Base-by-base conservation (phyloP, 2,888 invertebrate species). In the Mimachlamys varia region DNA sequence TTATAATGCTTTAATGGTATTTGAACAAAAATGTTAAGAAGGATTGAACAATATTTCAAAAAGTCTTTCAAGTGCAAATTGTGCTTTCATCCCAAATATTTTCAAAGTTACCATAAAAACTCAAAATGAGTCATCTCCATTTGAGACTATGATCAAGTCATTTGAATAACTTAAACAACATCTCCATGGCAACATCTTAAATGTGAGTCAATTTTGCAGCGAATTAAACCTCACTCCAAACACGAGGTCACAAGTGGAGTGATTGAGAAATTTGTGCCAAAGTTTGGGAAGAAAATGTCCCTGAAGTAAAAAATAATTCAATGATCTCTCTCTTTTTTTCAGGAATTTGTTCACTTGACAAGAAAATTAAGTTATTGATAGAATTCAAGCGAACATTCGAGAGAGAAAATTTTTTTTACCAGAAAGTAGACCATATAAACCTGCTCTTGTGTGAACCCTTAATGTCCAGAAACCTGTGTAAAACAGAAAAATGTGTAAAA, bases 131-230 rank as follows among this genome's bases (percentile, higher is more conserved):
- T 76, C 76, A 76, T 76, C 76, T 76, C 27, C 76, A 33, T 76
- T 76, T 33, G 76, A 76, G 76, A 27, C 76, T 33, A 76, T 76
- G 76, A 76, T 76, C 27, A 27, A 76, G 27, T 33, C 76, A 27
- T 27, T 76, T 76, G 76, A 76, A 76, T 76, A 76, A 76, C 76
- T 76, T 76, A 22, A 76, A 76, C 76, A 76, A 76, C 33, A 76
- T 76, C 33, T 76, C 76, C 76, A 76, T 76, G 22, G 76, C 76
- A 76, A 76, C 76, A 27, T 27, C 76, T 76, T 27, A 76, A 15
- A 76, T 76, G 76, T 33, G 33, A 76, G 76, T 76, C 76, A 76
- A 76, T 76, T 76, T 76, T 76, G 76, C 76, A 76, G 76, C 33
- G 13, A 76, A 76, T 76, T 33, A 76, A 76, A 76, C 22, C 76